A percentile compares a stretch with the other conserved stretches of the same genome.
These are phyloP conservation scores for Cheilosia grossa DNA, from an alignment of 2,888 invertebrate genomes.

Conservation along the genomic window DNA sequence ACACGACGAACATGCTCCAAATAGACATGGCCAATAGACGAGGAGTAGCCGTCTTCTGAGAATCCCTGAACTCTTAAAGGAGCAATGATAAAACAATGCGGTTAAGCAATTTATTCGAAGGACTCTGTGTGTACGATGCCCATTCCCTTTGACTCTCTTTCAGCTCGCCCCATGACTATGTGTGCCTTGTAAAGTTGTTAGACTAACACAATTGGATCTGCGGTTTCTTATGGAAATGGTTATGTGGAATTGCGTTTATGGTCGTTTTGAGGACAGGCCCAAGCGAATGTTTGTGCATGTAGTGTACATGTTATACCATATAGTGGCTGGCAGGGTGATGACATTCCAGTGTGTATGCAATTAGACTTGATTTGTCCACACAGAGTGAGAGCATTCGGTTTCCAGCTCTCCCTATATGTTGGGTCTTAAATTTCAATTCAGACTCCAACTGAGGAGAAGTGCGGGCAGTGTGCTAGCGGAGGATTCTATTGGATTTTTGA, in stretches of 20 bases:
- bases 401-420: conserved; percentile 41
- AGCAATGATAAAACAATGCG: conserved; percentile 61
- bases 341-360: conserved; percentile 74
- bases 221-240: conserved; percentile 73
- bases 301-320: conserved; percentile 36
- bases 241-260: conserved; percentile 71
- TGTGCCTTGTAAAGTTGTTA: conserved; percentile 58
- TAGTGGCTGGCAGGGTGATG: conserved; percentile 57
- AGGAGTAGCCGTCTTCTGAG: conserved; percentile 18
- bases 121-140: not conserved
- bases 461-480: not conserved
- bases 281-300: conserved; percentile 42
- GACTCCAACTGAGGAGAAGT: conserved; percentile 1
- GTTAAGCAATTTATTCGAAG: conserved; percentile 64
- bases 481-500: conserved; percentile 69
- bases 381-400: conserved; percentile 39
- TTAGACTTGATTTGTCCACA: conserved; percentile 74
- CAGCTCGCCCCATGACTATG: not conserved
- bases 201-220: conserved; percentile 72
- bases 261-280: conserved; percentile 53
- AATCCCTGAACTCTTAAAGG: conserved; percentile 55
- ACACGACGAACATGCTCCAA: conserved; percentile 28
- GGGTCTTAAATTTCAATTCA: conserved; percentile 70
- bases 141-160: not conserved
- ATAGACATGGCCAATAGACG: not conserved